A percentile compares a stretch with the other conserved stretches of the same genome.
Conservation (phyloP, 23 tunicate species). For the Ascidia mentula region DNA sequence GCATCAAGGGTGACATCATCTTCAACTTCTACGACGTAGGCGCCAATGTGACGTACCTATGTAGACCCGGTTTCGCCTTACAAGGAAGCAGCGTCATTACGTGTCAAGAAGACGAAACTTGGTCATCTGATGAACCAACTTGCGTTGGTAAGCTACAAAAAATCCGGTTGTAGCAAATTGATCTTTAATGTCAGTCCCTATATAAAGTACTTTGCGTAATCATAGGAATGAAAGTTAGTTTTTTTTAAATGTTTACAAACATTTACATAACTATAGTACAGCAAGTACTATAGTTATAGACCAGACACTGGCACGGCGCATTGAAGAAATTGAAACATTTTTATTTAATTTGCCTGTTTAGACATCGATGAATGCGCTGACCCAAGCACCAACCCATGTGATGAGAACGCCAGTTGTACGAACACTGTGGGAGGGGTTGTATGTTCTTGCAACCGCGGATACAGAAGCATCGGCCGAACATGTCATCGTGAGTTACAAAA, state of each 20-base stretch:
- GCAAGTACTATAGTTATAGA: too few species aligned
- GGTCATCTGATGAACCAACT: slow-evolving; percentile 26
- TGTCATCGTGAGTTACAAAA: slow-evolving; percentile 22
- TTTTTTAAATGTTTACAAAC: background rate
- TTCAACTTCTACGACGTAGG: background rate
- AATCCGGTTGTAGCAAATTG: background rate
- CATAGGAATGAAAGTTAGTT: too few species aligned
- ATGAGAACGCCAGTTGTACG: slow-evolving; percentile 21
- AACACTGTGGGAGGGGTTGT: slow-evolving; percentile 30
- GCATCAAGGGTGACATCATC: background rate
- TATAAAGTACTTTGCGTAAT: background rate
- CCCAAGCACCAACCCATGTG: slow-evolving; percentile 21
- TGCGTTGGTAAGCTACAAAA: slow-evolving; percentile 11
- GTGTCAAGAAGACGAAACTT: slow-evolving; percentile 16
- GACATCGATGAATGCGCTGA: slow-evolving; percentile 42
- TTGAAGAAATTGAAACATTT: background rate
- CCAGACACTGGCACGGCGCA: background rate
- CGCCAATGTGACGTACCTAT: background rate
- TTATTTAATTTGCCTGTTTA: background rate
- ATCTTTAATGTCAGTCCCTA: background rate
- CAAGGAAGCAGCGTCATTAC: background rate
- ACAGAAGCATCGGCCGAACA: slow-evolving; percentile 18
- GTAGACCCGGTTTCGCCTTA: background rate
- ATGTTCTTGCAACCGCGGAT: slow-evolving; percentile 29
- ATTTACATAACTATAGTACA: too few species aligned